Conservation (phyloP, 2,888 invertebrate species). For the Diloba caeruleocephala region DNA sequence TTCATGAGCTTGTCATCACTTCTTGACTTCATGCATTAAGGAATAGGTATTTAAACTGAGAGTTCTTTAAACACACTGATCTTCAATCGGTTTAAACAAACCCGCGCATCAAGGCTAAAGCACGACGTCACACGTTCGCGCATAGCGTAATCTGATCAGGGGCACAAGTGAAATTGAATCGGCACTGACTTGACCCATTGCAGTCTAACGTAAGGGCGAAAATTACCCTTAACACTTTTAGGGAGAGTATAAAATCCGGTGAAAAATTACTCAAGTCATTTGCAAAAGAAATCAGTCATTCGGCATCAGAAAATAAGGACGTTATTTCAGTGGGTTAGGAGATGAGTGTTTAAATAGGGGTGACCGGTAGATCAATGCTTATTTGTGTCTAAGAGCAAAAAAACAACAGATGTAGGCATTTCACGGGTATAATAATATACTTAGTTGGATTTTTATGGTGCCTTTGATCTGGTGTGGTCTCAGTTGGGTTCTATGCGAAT, state of each 20-base stretch:
- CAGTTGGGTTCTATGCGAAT: slow-evolving; percentile 56
- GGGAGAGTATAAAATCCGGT: slow-evolving; percentile 40
- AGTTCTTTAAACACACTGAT: slow-evolving; percentile 16
- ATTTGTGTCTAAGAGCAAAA: slow-evolving; percentile 87
- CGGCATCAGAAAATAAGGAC: neutral
- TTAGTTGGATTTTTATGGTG: slow-evolving; percentile 84
- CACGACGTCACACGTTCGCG: slow-evolving; percentile 74
- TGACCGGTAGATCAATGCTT: slow-evolving; percentile 81
- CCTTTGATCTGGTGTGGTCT: slow-evolving; percentile 80
- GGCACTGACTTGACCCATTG: slow-evolving; percentile 82
- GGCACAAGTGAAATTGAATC: slow-evolving; percentile 84
- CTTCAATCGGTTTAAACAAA: slow-evolving; percentile 47
- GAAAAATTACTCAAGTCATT: neutral
- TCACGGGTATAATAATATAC: slow-evolving; percentile 88
- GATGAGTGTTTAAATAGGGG: slow-evolving; percentile 61
- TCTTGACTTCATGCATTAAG: no score
- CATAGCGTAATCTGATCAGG: slow-evolving; percentile 82
- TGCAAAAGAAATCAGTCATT: slow-evolving; percentile 5
- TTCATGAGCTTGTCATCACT: no score
- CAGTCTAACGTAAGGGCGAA: slow-evolving; percentile 11
- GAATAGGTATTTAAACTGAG: slow-evolving; percentile 2
- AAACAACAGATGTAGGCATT: slow-evolving; percentile 88
- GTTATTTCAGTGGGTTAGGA: slow-evolving; percentile 17
- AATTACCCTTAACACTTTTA: slow-evolving; percentile 27
- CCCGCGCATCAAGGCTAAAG: slow-evolving; percentile 45